Conservation (phyloP, 2,113 vertebrate genomes). For the Datnioides undecimradiatus region DNA sequence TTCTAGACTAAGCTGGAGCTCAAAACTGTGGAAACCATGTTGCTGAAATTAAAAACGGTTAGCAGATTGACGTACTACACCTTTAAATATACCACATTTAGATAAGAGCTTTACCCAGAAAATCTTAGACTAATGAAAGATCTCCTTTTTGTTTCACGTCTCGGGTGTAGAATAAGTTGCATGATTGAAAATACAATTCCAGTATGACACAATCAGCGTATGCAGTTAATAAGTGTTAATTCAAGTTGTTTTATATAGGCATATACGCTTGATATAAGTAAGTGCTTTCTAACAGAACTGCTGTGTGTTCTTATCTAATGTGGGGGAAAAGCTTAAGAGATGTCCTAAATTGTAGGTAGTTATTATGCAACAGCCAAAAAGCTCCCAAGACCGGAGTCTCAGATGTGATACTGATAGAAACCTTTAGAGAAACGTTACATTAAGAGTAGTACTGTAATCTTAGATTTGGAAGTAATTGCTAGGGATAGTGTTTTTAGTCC, state of each 20-base stretch:
- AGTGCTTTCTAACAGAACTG: slow-evolving; percentile 10
- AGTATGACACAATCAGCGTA: slow-evolving; percentile 23
- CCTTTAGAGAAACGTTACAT: slow-evolving; percentile 3
- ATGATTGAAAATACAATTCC: not conserved
- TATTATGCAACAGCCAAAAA: slow-evolving; percentile 11
- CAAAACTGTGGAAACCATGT: slow-evolving; percentile 14
- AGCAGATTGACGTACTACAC: not conserved
- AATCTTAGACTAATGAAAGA: slow-evolving; percentile 15
- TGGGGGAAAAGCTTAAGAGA: not conserved
- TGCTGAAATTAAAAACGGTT: not conserved
- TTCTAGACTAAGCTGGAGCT: slow-evolving; percentile 55
- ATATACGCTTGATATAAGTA: slow-evolving; percentile 12
- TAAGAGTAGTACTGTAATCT: slow-evolving; percentile 46
- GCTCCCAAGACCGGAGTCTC: not conserved
- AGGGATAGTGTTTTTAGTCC: slow-evolving; percentile 51
- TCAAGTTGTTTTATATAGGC: not conserved
- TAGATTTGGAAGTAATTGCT: slow-evolving; percentile 37
- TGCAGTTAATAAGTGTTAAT: slow-evolving; percentile 2
- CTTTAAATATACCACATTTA: slow-evolving; percentile 6
- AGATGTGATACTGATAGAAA: not conserved
- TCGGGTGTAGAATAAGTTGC: slow-evolving; percentile 16
- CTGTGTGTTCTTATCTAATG: not conserved
- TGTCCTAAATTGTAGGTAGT: slow-evolving; percentile 6
- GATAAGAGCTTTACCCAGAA: slow-evolving; percentile 29
- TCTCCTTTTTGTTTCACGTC: slow-evolving; percentile 25